Evolutionary conservation across 1,140 invertebrate genomes (phyloP), one percentile per base, ranked within the genome.

Genomic region (Vanessa tameamea): DNA sequence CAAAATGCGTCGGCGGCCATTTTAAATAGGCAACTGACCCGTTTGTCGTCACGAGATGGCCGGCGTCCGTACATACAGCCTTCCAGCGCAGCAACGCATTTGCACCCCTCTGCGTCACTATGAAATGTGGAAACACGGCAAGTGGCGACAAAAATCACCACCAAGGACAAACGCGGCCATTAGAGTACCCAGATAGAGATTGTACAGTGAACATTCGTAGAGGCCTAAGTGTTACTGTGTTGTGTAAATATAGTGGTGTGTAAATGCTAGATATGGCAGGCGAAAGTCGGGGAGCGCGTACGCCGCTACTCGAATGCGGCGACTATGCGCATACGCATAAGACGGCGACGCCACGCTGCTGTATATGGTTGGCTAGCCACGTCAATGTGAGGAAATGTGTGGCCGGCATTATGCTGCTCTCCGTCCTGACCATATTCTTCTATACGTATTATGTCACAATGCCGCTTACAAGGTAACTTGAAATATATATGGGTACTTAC

Each of bases 361-460:
- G 94, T 85, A 86, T 93, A 74, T 93, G 92, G 86, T 88, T 95
- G 76, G 92, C 95, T 68, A 95, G 95, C 80, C 94, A 95, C 82
- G 93, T 95, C 78, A 96, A 96, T 79, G 95, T 96, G 76, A 95
- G 95, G 86, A 94, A 95, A 77, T 96, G 95, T 87, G 95, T 96
- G 78, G 93, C 94, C 66, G 95, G 94, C 59, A 92, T 96, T 73
- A 93, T 96, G 76, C 89, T 95, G 80, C 92, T 96, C 76, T 95
- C 95, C 78, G 85, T 96, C 83, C 93, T 95, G 83, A 95, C 95
- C 77, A 96, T 96, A 87, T 95, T 96, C 85, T 96, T 96, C 89
- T 96, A 96, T 90, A 95, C 95, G 31, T 95, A 96, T 87, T 96
- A 96, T 82, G 94, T 96, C 86, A 95, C 94, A 82, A 95, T 93